Evolutionary conservation across 2,113 vertebrate species (phyloP).

Genomic region (Neoarius graeffei): DNA sequence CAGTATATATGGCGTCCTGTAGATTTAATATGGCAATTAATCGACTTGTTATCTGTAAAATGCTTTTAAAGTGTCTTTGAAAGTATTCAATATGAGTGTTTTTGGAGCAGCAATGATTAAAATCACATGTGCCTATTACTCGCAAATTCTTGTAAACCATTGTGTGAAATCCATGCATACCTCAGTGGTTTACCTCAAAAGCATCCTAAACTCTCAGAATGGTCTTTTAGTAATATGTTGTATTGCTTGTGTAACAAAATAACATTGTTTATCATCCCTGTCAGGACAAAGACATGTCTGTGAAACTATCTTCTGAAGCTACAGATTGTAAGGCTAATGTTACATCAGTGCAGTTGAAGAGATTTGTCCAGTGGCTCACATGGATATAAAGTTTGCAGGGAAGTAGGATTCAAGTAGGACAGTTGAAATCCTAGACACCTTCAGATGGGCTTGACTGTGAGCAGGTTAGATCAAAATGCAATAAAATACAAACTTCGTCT

Average conservation of each 20-base stretch:
- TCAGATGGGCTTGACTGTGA: neutral
- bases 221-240: neutral
- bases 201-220: neutral
- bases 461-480: neutral
- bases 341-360: neutral
- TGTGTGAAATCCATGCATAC: slow-evolving; percentile 5
- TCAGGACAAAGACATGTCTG: neutral
- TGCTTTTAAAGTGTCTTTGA: neutral
- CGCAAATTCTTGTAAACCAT: neutral
- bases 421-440: neutral
- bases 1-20: slow-evolving; percentile 76
- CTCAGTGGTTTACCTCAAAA: slow-evolving; percentile 20
- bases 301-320: neutral
- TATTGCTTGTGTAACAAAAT: neutral
- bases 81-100: neutral
- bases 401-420: neutral
- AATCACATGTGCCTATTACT: slow-evolving; percentile 18
- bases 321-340: neutral
- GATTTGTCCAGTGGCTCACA: neutral
- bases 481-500: neutral
- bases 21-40: slow-evolving; percentile 24
- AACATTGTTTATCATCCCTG: neutral
- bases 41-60: neutral
- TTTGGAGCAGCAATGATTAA: neutral
- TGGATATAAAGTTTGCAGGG: neutral